Evolutionary conservation across 2,113 vertebrate genomes (phyloP).

Genomic region (Triplophysa tibetana): DNA sequence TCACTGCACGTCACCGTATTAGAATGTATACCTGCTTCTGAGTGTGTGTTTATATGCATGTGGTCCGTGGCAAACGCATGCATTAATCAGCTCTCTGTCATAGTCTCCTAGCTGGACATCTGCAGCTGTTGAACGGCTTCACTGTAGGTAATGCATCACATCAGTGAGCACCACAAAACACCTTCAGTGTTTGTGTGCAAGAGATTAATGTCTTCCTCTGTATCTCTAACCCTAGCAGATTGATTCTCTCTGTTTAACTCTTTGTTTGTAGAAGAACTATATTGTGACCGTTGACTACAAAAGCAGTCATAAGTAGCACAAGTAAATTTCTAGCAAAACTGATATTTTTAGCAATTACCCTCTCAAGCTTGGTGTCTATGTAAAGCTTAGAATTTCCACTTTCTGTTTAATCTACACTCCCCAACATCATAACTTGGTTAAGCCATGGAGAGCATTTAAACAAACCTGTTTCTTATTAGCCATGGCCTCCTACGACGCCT

Average conservation of each 20-base stretch:
- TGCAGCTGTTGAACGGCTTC: conserved; percentile 20
- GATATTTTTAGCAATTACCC: too few relatives aligned
- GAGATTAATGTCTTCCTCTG: not conserved
- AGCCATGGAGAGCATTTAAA: too few relatives aligned
- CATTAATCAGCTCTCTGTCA: conserved; percentile 30
- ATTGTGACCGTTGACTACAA: too few relatives aligned
- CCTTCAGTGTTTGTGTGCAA: not conserved
- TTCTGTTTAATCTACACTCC: too few relatives aligned
- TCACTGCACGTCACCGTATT: conserved; percentile 8
- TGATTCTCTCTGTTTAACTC: not conserved
- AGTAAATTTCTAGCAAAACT: too few relatives aligned
- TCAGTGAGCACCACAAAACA: not conserved
- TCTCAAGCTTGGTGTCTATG: too few relatives aligned
- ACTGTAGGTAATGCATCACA: conserved; percentile 12
- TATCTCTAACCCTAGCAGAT: not conserved
- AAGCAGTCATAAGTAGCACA: too few relatives aligned
- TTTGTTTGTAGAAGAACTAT: too few relatives aligned
- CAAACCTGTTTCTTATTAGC: too few relatives aligned
- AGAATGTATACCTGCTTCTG: conserved; percentile 16
- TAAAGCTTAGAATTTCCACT: too few relatives aligned
- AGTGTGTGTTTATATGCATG: not conserved
- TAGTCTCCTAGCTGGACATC: conserved; percentile 23
- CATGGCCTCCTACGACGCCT: too few relatives aligned
- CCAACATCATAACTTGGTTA: too few relatives aligned
- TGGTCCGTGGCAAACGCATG: not conserved